Base-by-base conservation (phyloP, 2,888 invertebrate genomes). In the Leptinotarsa haldemani region DNA sequence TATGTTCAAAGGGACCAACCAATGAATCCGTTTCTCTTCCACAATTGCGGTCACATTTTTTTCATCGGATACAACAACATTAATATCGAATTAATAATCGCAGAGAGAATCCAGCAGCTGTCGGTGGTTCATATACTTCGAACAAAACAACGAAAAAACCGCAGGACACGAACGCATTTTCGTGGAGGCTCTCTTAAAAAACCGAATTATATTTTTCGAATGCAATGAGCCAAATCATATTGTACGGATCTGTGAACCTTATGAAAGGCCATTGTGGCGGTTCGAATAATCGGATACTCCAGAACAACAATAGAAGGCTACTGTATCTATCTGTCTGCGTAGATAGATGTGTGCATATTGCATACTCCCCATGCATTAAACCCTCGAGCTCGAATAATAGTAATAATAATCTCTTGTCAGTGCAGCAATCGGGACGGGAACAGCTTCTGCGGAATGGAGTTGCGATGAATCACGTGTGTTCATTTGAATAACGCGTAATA, bases 161-260 rank as follows among this genome's bases (percentile, higher is more conserved):
- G 70, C 77, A 75, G 76, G 77, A 77, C 75, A 78, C 74, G 77
- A 80, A 82, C 84, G 84, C 83, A 84, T 84, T 84, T 83, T 79
- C 78, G 79, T 78, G 69, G 71, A 79, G 76, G 75, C 75, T 70
- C 74, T 72, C 72, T 83, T 82, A 86, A 75, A 76, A 76, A 85
- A 82, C 80, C 78, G 82, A 83, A 83, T 84, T 82, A 84, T 82
- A 86, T 86, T 86, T 87, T 86, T 85, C 84, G 82, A 78, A 84
- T 83, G 86, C 86, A 87, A 87, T 87, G 87, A 87, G 86, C 86
- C 87, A 85, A 84, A 85, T 85, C 86, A 86, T 86, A 85, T 86
- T 86, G 85, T 85, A 84, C 85, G 85, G 84, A 83, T 84, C 83
- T 82, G 81, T 86, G 85, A 83, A 81, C 83, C 83, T 82, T 80